phyloP scores from a whole-genome alignment of 2,888 invertebrate genomes.

The Eristalis arbustorum region DNA sequence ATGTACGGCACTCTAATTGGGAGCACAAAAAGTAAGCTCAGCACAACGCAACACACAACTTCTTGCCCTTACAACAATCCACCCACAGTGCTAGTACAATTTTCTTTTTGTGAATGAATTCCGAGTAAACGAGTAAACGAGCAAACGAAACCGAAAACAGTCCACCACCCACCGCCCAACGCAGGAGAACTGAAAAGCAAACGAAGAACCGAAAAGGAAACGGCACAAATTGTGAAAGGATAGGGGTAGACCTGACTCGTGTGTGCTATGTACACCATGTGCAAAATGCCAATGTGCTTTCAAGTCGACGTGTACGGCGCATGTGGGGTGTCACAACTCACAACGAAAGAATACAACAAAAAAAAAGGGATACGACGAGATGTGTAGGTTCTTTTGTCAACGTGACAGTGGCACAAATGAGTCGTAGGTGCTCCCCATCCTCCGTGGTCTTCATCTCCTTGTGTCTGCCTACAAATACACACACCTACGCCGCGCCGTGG shows the following conservation, averaged over 20 bases:
- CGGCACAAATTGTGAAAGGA: not conserved
- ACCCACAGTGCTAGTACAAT: not conserved
- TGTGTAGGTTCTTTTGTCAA: slow-evolving; percentile 33
- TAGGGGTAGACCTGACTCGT: not conserved
- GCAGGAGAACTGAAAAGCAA: not conserved
- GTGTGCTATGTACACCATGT: not conserved
- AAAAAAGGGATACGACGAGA: slow-evolving; percentile 2
- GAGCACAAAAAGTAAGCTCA: not conserved
- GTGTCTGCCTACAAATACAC: not conserved
- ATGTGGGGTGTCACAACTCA: slow-evolving; percentile 17
- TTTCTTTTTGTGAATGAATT: slow-evolving; percentile 60
- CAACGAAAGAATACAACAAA: too few species aligned
- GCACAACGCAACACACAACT: not conserved
- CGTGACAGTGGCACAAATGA: slow-evolving; percentile 16
- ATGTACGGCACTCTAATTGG: not conserved
- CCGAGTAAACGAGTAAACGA: slow-evolving; percentile 51
- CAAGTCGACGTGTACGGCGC: not conserved
- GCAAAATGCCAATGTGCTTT: not conserved
- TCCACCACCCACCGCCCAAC: too few species aligned
- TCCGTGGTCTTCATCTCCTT: not conserved
- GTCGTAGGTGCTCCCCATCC: slow-evolving; percentile 39
- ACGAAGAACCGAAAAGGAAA: not conserved
- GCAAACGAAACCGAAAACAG: not conserved
- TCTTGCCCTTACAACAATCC: not conserved
- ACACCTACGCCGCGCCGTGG: not conserved